Base-by-base conservation (phyloP, 2,797 vertebrate species). In the Takifugu ocellatus region DNA sequence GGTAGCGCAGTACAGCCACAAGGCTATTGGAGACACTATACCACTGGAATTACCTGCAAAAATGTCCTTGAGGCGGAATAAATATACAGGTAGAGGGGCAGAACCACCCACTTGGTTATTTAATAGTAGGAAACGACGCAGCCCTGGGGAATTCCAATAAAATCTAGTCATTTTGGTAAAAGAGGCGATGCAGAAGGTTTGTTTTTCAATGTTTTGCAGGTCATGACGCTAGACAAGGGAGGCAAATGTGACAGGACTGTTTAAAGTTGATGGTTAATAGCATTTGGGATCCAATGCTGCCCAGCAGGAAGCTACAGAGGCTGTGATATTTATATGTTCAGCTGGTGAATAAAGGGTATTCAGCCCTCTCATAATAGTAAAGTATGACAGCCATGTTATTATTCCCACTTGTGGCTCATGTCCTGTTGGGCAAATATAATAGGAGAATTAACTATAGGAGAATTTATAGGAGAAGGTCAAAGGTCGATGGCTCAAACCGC, bases 121-220 rank as follows among this genome's bases (percentile, higher is more conserved):
- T 39, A 67, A 55, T 61, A 66, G 65, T 48, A 12, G 51, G 60
- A 54, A 78, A 82, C 45, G 75, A 45, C 56, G 42, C 63, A 73
- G 57, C 74, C 54, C 61, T 42, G 39, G 67, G 49, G 74, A 16
- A 26, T 69, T 61, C 31, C 49, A 49, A 43, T n/a, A 61, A 81
- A 79, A 64, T 44, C 10, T 51, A 63, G 46, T 66, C 8, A 64
- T 83, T 73, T 75, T 42, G 71, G 44, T n/a, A 46, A 46, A 46
- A 46, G 44, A 21, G 6, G 16, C 2, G 6, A 9, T 46, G n/a
- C 8, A 70, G 56, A 52, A 57, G 44, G 48, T 67, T 54, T 33
- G 31, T 54, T 59, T 58, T 24, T 57, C 39, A 45, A 21, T 21
- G 44, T n/a, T n/a, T 21, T n/a, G 16, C 6, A 9, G 16, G 6